Evolutionary conservation across 1,140 invertebrate genomes (phyloP), one percentile per base, ranked within the genome.

Genomic region (Papilio dardanus): DNA sequence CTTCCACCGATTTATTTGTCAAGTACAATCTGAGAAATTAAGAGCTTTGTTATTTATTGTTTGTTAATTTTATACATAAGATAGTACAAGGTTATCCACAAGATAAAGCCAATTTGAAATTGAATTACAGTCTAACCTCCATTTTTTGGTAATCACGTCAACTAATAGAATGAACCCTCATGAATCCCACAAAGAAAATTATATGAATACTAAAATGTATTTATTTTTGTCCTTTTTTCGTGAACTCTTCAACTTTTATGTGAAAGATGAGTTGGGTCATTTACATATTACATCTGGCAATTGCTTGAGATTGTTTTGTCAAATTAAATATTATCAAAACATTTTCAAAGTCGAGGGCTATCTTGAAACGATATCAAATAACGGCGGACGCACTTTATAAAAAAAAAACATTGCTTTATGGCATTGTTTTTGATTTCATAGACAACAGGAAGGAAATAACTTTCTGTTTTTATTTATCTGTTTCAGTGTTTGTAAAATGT

Each of bases 21-120:
- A 68, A 68, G 66, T 68, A 68, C 66, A 68, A 40, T 68, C 33
- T 68, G 35, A 68, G 19, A n/a, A 24, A 40, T 14, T 37, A n/a
- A n/a, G 19, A 68, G 21, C 66, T 8, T 21, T 33, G 6, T 68
- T 37, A 54, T 54, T 54, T 54, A 54, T 54, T 54, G 8, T 54
- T 24, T n/a, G 3, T 10, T 54, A 21, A 12, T 24, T 24, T 19
- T 50, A 21, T 8, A 24, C 10, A 54, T 54, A 54, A 54, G 50
- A 54, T 3, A 54, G 50, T 24, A 24, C 50, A 54, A 54, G 50
- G 50, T 14, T 16, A 1, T 46, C 4, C n/a, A 46, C 6, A n/a
- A 46, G 19, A 6, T 46, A 46, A n/a, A 0, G 4, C 42, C 42
- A 46, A 46, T 46, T n/a, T 46, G n/a, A 46, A 46, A 46, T 46